Evolutionary conservation across 2,888 invertebrate genomes (phyloP), one percentile per base, ranked within the genome.

Genomic region (Nemapogon koenigi): DNA sequence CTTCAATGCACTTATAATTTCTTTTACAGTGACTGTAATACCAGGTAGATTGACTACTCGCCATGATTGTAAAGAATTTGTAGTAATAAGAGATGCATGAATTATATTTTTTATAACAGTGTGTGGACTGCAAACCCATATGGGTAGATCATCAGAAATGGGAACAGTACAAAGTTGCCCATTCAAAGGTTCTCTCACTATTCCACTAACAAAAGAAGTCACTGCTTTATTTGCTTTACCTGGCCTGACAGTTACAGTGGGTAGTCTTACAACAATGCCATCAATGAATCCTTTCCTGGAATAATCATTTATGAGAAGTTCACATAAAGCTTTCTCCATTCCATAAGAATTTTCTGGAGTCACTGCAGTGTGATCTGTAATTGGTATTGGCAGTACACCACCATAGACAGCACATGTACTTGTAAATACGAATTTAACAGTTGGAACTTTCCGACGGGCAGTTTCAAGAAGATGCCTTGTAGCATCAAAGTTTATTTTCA

Each of bases 341-440:
- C 76, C 76, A 44, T 76, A 76, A 3, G 76, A 66, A 3, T 55
- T 72, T 32, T 62, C 60, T 16, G 76, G 76, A 41, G 57, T 58
- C 2, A 57, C 48, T 8, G 62, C 70, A 2, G 63, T 63, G 14
- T 49, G 37, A 17, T 73, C 72, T 40, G 56, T 51, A 4, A 71
- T 45, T 2, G 53, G 35, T 1, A 54, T 38, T 2, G 68, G 66
- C 6, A 62, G 43, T 10, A 57, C 50, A 2, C 68, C 71, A 3
- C 76, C 76, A 40, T 58, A 70, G 14, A 67, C 71, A 4, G 54
- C 76, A 0, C 51, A 49, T 0, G 71, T 60, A 46, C 76, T 75
- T 1, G 62, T 53, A 35, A 72, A 68, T 10, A 75, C 53, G 40
- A 75, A 56, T 31, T 56, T 57, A 3, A 61, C 45, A 2, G 38